These are phyloP conservation scores for Scaptomyza graminum DNA, from an alignment of 1,140 invertebrate species.

Conservation along the genomic window DNA sequence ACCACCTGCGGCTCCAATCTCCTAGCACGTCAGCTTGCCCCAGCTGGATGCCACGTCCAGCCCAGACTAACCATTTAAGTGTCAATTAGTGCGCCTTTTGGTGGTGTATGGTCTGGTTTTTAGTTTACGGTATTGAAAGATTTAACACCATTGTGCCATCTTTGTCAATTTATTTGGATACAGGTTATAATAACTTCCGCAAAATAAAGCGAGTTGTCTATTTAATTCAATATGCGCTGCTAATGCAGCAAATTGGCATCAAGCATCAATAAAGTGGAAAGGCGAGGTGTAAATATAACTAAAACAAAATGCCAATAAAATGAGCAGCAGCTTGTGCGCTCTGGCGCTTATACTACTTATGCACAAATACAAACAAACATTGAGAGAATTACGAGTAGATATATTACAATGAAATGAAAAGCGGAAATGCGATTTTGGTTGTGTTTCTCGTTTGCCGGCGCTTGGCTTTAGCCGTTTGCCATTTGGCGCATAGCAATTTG, in stretches of 20 bases:
- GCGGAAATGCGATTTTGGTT: slow-evolving; percentile 74
- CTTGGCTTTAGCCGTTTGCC: slow-evolving; percentile 1
- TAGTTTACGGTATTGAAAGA: too few species aligned
- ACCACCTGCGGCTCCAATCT: slow-evolving; percentile 19
- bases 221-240: slow-evolving; percentile 62
- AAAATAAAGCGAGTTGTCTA: slow-evolving; percentile 57
- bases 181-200: slow-evolving; percentile 26
- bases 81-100: slow-evolving; percentile 9
- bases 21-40: neutral
- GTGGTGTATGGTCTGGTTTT: neutral
- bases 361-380: slow-evolving; percentile 8
- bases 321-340: slow-evolving; percentile 29
- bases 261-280: slow-evolving; percentile 21
- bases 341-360: slow-evolving; percentile 8
- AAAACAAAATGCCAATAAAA: slow-evolving; percentile 74
- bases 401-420: slow-evolving; percentile 74
- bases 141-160: too few species aligned
- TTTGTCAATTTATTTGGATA: neutral
- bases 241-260: slow-evolving; percentile 54
- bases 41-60: slow-evolving; percentile 16
- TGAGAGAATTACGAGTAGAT: slow-evolving; percentile 28
- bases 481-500: slow-evolving; percentile 51
- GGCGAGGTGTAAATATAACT: slow-evolving; percentile 51
- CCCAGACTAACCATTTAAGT: slow-evolving; percentile 1
- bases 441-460: slow-evolving; percentile 43